Evolutionary conservation across 2,888 invertebrate genomes (phyloP), one percentile per base, ranked within the genome.

Genomic region (Brachyptera putata): DNA sequence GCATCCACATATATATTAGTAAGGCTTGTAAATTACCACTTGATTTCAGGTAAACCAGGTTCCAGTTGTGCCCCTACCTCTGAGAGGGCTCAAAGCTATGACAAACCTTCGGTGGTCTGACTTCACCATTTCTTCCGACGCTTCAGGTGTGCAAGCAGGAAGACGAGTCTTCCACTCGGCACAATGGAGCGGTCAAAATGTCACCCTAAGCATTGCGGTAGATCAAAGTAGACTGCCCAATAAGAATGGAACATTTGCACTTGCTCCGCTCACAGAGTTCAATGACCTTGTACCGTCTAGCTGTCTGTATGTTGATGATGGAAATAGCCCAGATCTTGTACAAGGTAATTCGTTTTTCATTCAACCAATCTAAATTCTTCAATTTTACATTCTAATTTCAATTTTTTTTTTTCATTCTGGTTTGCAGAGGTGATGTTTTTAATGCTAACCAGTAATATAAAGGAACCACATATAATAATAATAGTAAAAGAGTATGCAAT

Each of bases 151-250:
- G 43, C 79, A 80, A 46, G 82, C 86, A 1, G 90, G 89, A 59
- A 82, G 83, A 67, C 78, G 88, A 55, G 81, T 85, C 65, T 91
- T 91, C 77, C 85, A 86, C 72, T 83, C 88, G 18, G 91, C 89
- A 0, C 74, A 84, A 1, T 91, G 90, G 90, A 81, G 79, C 61
- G 79, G 80, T 26, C 70, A 74, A 43, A 78, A 77, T 66, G 83
- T 85, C 1, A 83, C 83, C 1, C 81, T 83, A 11, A 83, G 85
- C 57, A 86, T 88, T 0, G 87, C 86, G 0, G 70, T 86, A 67
- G 84, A 85, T 71, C 62, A 59, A 22, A 56, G 58, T 49, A 16
- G 46, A 16, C 70, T 56, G 61, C 72, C 22, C 72, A 72, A 68
- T 80, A 41, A 57, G 18, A 48, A 62, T 9, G 46, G 46, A 46